Conservation (phyloP, 2,113 vertebrate species). For the Raja brachyura region DNA sequence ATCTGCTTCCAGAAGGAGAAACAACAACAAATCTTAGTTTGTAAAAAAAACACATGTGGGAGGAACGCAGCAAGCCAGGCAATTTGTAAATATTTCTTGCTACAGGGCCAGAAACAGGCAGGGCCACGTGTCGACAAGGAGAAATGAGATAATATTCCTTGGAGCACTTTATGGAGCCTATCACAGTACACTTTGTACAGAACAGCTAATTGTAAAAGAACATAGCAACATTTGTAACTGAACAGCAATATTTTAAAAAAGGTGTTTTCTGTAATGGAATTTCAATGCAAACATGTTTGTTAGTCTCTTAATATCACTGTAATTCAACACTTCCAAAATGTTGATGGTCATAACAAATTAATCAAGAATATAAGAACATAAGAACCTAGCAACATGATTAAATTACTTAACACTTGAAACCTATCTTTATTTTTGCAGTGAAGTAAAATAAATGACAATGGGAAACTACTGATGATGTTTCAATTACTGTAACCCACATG, state of each 20-base stretch:
- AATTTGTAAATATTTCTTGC: no score
- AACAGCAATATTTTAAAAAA: neutral
- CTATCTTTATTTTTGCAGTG: neutral
- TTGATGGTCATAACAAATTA: neutral
- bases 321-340: neutral
- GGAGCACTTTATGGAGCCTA: neutral
- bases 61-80: no score
- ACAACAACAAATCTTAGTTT: neutral
- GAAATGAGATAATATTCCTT: neutral
- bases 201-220: neutral
- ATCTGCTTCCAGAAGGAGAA: neutral
- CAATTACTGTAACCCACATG: neutral
- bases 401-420: neutral
- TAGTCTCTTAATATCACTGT: neutral
- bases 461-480: neutral
- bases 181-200: neutral
- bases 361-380: neutral
- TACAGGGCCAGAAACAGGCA: no score
- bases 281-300: neutral
- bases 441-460: neutral
- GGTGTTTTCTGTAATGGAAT: neutral
- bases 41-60: no score
- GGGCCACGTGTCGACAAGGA: no score
- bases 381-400: neutral
- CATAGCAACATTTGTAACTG: neutral